Base-by-base conservation (phyloP, 2,888 invertebrate genomes). In the Spisula subtruncata region DNA sequence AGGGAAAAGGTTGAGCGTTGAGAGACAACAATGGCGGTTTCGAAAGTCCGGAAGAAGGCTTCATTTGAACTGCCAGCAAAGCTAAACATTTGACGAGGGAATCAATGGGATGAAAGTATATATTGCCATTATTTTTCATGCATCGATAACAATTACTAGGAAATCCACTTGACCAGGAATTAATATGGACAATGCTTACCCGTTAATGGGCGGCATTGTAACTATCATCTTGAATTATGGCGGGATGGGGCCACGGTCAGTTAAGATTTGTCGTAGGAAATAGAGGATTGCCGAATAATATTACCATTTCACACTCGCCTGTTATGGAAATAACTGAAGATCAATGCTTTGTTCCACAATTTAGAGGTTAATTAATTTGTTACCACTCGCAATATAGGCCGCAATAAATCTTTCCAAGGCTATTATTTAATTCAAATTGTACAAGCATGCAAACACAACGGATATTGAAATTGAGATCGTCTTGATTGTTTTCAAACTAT, bases 71-170 rank as follows among this genome's bases (percentile, higher is more conserved):
- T 82, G 60, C 46, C 88, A 80, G 89, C 87, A 91, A 92, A 92
- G 89, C 89, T 32, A 90, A 88, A 85, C 56, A 66, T 81, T 79
- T 88, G 91, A 92, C 91, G 84, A 75, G 32, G 88, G 81, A 86
- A 92, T 92, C 90, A 79, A 92, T 90, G 71, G n/a, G 80, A 86
- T 88, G 89, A 90, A 92, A 88, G 88, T 87, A 91, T 91, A 88
- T 87, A 48, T 75, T n/a, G 81, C 90, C 90, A 89, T 92, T 89
- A 87, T 46, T 87, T 83, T 80, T 86, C 81, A 86, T 89, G 87
- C 81, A 71, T 88, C 86, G 87, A 83, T 92, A 87, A 89, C 89
- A 89, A 89, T 90, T 86, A 86, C 92, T 81, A 80, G 48, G 83
- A 81, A 87, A 81, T 90, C 56, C 89, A 90, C 92, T 92, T 92